Conservation (phyloP, 2,113 vertebrate species). For the Mirza zaza region DNA sequence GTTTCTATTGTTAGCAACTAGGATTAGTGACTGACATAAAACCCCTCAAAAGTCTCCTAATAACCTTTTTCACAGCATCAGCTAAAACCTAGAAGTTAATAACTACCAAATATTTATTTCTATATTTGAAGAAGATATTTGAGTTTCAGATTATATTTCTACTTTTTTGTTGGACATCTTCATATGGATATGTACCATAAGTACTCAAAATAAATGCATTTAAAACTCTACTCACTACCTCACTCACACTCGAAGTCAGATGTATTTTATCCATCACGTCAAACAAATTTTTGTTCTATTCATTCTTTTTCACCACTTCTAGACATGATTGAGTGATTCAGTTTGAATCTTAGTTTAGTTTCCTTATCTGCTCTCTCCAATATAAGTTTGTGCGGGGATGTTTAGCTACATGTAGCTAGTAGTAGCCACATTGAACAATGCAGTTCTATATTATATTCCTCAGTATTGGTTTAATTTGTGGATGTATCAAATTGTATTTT, state of each 20-base stretch:
- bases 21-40: not conserved
- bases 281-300: not conserved
- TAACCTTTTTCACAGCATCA: not conserved
- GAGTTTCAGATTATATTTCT: not conserved
- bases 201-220: not conserved
- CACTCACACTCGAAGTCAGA: not conserved
- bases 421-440: not conserved
- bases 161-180: not conserved
- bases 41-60: not conserved
- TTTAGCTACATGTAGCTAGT: not conserved
- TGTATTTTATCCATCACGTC: not conserved
- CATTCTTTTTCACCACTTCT: not conserved
- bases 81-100: not conserved
- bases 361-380: not conserved
- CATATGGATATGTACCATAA: not conserved
- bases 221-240: not conserved
- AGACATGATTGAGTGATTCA: not conserved
- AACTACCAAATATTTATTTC: not conserved
- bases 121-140: not conserved
- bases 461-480: not conserved
- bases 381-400: not conserved
- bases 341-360: not conserved
- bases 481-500: not conserved
- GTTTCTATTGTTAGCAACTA: not conserved
- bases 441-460: not conserved